Evolutionary conservation across 37 sponge, comb jelly and placozoan species (phyloP).

Genomic region (Dysidea cf. avara): DNA sequence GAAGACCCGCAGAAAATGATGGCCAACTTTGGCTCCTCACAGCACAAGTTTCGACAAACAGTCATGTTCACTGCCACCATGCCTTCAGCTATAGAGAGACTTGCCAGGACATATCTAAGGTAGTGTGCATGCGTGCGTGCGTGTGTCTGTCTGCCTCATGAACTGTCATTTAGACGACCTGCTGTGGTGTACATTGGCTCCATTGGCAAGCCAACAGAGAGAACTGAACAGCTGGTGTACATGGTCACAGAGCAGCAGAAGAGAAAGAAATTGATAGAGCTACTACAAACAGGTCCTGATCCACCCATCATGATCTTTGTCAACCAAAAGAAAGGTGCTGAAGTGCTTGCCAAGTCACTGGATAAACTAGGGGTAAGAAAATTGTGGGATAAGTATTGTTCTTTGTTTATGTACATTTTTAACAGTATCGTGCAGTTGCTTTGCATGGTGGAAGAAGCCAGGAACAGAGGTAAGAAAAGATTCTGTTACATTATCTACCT

Average conservation of each 20-base stretch:
- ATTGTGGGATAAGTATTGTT: neutral
- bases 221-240: constrained; percentile 87
- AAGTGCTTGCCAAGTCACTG: constrained; percentile 92
- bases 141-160: too few relatives aligned
- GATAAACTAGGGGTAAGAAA: constrained; percentile 93
- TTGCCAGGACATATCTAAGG: constrained; percentile 92
- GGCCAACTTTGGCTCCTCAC: constrained; percentile 75
- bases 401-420: neutral
- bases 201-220: constrained; percentile 87
- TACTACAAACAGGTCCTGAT: constrained; percentile 79
- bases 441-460: constrained; percentile 97
- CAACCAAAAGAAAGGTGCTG: constrained; percentile 98
- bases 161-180: too few relatives aligned
- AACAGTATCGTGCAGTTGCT: constrained; percentile 74
- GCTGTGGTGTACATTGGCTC: constrained; percentile 96
- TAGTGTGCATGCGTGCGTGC: too few relatives aligned
- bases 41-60: constrained; percentile 91
- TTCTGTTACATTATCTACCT: neutral
- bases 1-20: constrained; percentile 84
- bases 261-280: constrained; percentile 74
- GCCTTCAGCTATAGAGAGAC: constrained; percentile 93
- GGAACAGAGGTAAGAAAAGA: constrained; percentile 74
- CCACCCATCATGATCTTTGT: constrained; percentile 99
- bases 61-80: constrained; percentile 99
- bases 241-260: constrained; percentile 82